phyloP scores from a whole-genome alignment of 2,888 invertebrate species.

The Apantesis nais region DNA sequence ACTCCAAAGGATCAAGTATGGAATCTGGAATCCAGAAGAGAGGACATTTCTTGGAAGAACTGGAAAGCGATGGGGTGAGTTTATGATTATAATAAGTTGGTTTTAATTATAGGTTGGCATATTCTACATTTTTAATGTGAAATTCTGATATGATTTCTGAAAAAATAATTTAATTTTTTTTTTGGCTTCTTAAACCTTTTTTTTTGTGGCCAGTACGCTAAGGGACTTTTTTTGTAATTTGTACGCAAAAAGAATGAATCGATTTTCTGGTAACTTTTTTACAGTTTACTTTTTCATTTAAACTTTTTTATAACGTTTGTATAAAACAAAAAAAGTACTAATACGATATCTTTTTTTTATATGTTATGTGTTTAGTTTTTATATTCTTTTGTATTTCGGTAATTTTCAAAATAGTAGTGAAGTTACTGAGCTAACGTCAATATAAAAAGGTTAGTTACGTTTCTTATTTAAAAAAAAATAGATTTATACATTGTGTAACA shows the following conservation, averaged over 20 bases:
- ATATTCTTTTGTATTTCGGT: background rate
- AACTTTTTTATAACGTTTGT: background rate
- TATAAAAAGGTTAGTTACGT: too few species aligned
- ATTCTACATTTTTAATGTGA: background rate
- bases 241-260: background rate
- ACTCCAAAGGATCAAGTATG: constrained; percentile 69
- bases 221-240: background rate
- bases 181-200: background rate
- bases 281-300: background rate
- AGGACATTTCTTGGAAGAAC: constrained; percentile 87
- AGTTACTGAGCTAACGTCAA: background rate
- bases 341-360: too few species aligned
- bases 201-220: background rate
- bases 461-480: too few species aligned
- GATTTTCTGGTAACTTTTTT: background rate
- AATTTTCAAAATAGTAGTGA: background rate
- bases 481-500: background rate
- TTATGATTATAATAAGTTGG: background rate
- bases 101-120: background rate
- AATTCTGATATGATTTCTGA: background rate
- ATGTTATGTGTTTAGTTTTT: too few species aligned
- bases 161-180: background rate
- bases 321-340: background rate
- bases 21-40: constrained; percentile 87
- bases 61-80: constrained; percentile 88